These are phyloP conservation scores for Eriocheir sinensis DNA, from an alignment of 1,140 invertebrate genomes.

Conservation along the genomic window DNA sequence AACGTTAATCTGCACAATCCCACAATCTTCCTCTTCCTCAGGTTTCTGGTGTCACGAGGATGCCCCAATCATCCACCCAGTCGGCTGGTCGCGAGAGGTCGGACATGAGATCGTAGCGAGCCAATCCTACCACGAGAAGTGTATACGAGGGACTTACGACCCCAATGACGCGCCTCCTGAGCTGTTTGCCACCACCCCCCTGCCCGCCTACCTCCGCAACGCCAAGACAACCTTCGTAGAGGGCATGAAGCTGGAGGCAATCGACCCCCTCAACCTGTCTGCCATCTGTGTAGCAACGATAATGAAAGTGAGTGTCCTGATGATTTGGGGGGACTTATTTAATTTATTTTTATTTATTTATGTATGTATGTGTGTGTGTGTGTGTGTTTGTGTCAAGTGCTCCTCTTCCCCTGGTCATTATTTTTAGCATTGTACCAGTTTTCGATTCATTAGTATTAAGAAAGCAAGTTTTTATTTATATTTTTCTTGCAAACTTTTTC, in stretches of 20 bases:
- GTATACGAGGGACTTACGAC: constrained; percentile 84
- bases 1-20: background rate
- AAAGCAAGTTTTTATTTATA: too few relatives aligned
- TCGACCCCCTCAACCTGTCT: constrained; percentile 96
- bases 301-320: constrained; percentile 86
- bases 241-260: constrained; percentile 98
- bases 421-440: too few relatives aligned
- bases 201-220: constrained; percentile 78
- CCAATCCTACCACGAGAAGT: constrained; percentile 88
- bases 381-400: too few relatives aligned
- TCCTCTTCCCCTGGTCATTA: too few relatives aligned
- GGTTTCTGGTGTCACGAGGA: constrained; percentile 98
- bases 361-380: too few relatives aligned
- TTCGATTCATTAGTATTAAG: too few relatives aligned
- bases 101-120: constrained; percentile 93
- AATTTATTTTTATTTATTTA: too few relatives aligned
- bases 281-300: constrained; percentile 97
- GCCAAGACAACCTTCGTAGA: constrained; percentile 86
- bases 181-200: constrained; percentile 85
- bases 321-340: too few relatives aligned
- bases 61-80: constrained; percentile 95
- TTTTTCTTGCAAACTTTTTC: too few relatives aligned
- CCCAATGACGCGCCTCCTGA: constrained; percentile 89
- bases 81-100: constrained; percentile 93
- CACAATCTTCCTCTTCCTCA: constrained; percentile 75